Evolutionary conservation across 2,113 vertebrate genomes (phyloP).

Genomic region (Sterrhoptilus dennistouni): DNA sequence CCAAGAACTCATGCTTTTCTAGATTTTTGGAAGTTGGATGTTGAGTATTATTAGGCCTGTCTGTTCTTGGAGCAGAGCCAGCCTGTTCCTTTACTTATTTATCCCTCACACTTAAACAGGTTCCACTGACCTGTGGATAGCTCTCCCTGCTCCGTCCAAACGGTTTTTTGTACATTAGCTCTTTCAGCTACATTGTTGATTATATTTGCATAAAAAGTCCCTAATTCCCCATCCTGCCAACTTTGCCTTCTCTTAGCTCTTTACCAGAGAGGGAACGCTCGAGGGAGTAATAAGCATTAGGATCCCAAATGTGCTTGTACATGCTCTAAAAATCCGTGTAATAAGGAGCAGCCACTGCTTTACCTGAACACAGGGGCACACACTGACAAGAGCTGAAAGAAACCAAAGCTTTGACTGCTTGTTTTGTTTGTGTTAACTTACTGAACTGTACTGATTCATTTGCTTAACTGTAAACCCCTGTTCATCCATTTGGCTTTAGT

Average conservation of each 20-base stretch:
- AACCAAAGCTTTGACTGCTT: neutral
- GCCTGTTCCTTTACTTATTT: neutral
- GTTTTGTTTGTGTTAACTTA: neutral
- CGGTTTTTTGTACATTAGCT: neutral
- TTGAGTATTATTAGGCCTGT: neutral
- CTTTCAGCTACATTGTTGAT: neutral
- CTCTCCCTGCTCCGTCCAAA: neutral
- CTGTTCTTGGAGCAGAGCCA: neutral
- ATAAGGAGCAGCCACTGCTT: neutral
- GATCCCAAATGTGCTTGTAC: neutral
- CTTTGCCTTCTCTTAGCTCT: neutral
- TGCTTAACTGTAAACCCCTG: neutral
- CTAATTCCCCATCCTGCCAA: neutral
- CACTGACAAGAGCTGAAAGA: neutral
- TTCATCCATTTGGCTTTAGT: neutral
- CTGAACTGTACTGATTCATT: conserved; percentile 1
- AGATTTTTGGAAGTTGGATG: neutral
- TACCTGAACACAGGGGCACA: neutral
- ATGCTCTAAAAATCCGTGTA: rapidly evolving
- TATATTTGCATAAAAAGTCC: neutral
- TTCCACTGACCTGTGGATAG: neutral
- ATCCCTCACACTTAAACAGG: neutral
- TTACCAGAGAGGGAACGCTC: neutral
- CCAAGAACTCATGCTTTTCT: neutral
- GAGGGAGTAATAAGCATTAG: neutral